Percentiles rank a stretch among this genome's conserved stretches.
Evolutionary conservation across 2,797 vertebrate genomes (phyloP).

Genomic region (Fundulus diaphanus): DNA sequence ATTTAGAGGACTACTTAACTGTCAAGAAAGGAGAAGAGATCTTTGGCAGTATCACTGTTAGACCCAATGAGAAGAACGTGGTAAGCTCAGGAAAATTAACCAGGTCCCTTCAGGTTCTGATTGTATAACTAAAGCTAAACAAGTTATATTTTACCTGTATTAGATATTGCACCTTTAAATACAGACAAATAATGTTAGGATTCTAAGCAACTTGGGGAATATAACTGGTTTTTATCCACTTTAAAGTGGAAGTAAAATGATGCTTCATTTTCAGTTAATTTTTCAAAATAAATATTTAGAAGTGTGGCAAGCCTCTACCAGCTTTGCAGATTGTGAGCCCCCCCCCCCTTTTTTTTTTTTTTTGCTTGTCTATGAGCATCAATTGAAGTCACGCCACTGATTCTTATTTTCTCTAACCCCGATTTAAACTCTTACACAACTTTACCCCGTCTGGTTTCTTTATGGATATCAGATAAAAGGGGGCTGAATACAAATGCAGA

Average conservation of each 20-base stretch:
- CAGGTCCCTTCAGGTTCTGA: not conserved
- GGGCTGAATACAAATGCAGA: too few species aligned
- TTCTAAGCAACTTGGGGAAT: not conserved
- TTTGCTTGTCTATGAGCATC: not conserved
- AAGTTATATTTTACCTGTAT: not conserved
- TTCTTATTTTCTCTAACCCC: not conserved
- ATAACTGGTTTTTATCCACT: not conserved
- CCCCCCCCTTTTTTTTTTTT: too few species aligned
- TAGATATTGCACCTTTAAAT: not conserved
- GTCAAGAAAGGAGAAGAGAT: slow-evolving; percentile 97
- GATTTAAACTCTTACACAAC: too few species aligned
- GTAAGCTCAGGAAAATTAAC: slow-evolving; percentile 84
- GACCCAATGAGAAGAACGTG: slow-evolving; percentile 96
- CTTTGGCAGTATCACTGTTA: slow-evolving; percentile 92
- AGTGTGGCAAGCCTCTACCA: not conserved
- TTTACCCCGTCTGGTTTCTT: too few species aligned
- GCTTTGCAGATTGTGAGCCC: not conserved
- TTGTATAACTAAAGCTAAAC: not conserved
- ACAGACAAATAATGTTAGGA: not conserved
- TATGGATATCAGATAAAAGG: too few species aligned
- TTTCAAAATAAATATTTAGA: not conserved
- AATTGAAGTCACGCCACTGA: not conserved
- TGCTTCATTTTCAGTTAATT: not conserved
- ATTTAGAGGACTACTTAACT: slow-evolving; percentile 96
- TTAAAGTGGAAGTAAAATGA: not conserved